Evolutionary conservation across 92 coral and sea anemone species (phyloP).

Genomic region (Palythoa heliodiscus): DNA sequence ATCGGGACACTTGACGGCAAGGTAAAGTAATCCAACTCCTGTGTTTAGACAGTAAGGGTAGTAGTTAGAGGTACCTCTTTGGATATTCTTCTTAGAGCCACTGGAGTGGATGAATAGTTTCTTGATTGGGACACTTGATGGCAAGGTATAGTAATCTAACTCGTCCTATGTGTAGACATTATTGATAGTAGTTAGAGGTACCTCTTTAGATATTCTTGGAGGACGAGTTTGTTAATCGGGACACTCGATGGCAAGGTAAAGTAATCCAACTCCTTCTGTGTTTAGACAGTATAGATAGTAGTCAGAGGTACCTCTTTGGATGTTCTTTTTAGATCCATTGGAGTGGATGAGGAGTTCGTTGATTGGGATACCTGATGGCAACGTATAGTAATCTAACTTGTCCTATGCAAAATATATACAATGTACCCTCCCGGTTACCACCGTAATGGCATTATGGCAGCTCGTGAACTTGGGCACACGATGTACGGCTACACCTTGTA

Average conservation of each 20-base stretch:
- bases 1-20: conserved; percentile 81
- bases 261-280: too few relatives aligned
- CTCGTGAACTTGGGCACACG: too few relatives aligned
- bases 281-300: background rate
- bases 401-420: too few relatives aligned
- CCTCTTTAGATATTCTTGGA: conserved; percentile 47
- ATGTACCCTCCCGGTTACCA: too few relatives aligned
- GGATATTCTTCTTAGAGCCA: conserved; percentile 71
- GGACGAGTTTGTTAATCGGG: conserved; percentile 71
- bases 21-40: conserved; percentile 41
- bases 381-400: too few relatives aligned
- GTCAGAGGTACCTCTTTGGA: background rate
- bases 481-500: too few relatives aligned
- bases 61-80: background rate
- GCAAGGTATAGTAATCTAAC: conserved; percentile 58
- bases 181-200: background rate
- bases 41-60: background rate
- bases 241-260: conserved; percentile 85
- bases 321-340: conserved; percentile 65
- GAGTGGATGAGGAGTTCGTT: conserved; percentile 82
- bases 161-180: too few relatives aligned
- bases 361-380: conserved; percentile 75
- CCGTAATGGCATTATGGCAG: too few relatives aligned
- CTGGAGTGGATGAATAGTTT: conserved; percentile 76
- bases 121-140: conserved; percentile 71